Base-by-base conservation (phyloP, 1,140 invertebrate species). In the Drosophila busckii region DNA sequence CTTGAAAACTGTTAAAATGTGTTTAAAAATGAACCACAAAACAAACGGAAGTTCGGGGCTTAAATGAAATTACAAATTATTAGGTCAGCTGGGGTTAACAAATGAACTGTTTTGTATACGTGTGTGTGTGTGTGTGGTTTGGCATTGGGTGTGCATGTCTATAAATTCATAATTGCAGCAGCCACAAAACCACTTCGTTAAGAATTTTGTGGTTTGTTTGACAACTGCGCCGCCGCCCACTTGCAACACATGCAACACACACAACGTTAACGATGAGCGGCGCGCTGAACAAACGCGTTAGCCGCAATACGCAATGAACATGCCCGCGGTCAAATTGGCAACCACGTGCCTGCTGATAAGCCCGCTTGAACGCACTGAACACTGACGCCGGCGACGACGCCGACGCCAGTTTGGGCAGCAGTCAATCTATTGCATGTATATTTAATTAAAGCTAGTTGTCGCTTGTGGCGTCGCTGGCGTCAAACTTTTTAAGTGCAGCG, bases 101-200 rank as follows among this genome's bases (percentile, higher is more conserved):
- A 55, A 61, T 55, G 32, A 60, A 60, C 41, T 55, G 48, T 61
- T 46, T 16, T 55, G 48, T 55, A 12, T 20, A 5, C 19, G 40
- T 19, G 9, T 25, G 5, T 12, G 17, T 19, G 16, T 25, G 16
- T 44, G 48, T 46, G 37, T 48, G 44, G 15, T 3, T 10, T 17
- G 19, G 37, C 8, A 23, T 7, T 20, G 23, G 16, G 13, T n/a
- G 53, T 45, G 49, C 32, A 66, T 52, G 37, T 20, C 50, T 56
- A 82, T 82, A 82, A 82, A 75, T 82, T 82, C 76, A 82, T 82
- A 82, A 82, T 82, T 82, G 75, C 69, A 82, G 44, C 49, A 68
- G 45, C 76, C 75, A 38, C 75, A 82, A 62, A 82, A 82, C 75
- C 75, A 64, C 75, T 82, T 82, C 69, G 75, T 82, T 82, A 82